Evolutionary conservation across 2,113 vertebrate genomes (phyloP).

Genomic region (Pitta sordida): DNA sequence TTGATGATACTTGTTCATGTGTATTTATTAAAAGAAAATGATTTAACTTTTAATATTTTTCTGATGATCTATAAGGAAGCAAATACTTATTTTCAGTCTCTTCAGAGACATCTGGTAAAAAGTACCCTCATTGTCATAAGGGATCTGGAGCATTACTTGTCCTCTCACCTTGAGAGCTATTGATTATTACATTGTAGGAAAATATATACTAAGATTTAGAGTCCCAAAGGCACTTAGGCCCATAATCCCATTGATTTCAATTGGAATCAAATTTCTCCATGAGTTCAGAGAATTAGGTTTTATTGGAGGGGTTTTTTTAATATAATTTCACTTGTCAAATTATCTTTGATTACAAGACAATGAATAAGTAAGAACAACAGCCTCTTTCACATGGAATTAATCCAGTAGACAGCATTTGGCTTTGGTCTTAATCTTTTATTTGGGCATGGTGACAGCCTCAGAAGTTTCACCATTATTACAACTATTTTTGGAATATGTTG

Average conservation of each 20-base stretch:
- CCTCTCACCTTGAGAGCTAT: background rate
- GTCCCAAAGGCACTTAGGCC: background rate
- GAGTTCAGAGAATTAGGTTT: background rate
- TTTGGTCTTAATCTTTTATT: background rate
- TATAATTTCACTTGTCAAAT: background rate
- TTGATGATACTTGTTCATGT: background rate
- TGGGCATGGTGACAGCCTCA: background rate
- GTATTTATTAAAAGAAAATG: background rate
- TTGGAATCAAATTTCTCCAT: background rate
- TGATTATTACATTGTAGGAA: slow-evolving; percentile 9
- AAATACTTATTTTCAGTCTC: background rate
- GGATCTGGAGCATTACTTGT: background rate
- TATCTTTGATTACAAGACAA: slow-evolving; percentile 1
- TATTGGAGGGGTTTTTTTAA: background rate
- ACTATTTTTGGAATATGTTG: background rate
- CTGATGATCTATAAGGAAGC: background rate
- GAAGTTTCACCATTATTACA: background rate
- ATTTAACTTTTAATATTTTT: background rate
- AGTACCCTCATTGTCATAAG: background rate
- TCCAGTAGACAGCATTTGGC: background rate
- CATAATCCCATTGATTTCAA: background rate
- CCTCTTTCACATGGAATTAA: background rate
- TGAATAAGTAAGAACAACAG: background rate
- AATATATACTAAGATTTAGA: slow-evolving; percentile 2
- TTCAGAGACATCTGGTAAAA: background rate